phyloP scores from a whole-genome alignment of 2,113 vertebrate species.

The Pycnonotus jocosus region DNA sequence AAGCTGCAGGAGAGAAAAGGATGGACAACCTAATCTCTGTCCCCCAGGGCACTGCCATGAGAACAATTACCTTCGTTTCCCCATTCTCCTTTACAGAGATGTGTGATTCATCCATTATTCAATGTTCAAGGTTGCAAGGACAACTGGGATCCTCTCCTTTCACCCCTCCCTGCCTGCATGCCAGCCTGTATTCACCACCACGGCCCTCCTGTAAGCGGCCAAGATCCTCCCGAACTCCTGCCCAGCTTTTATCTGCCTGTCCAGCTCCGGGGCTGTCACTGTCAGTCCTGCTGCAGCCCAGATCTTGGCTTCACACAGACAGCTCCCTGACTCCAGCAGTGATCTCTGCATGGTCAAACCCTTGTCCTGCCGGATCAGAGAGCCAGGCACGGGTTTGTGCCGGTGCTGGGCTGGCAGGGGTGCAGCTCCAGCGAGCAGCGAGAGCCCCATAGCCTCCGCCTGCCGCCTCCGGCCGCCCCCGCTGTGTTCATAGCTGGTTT shows the following conservation, averaged over 20 bases:
- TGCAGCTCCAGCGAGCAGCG: background rate
- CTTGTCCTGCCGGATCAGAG: accelerated
- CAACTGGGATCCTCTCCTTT: background rate
- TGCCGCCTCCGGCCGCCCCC: background rate
- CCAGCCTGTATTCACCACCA: background rate
- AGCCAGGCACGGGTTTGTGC: accelerated
- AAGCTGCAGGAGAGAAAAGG: background rate
- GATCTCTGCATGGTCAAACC: background rate
- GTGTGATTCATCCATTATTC: slow-evolving; percentile 25
- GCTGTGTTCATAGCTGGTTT: background rate
- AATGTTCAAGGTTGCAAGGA: background rate
- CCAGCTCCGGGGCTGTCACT: background rate
- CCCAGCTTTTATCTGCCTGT: background rate
- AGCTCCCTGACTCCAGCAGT: background rate
- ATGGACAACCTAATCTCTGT: background rate
- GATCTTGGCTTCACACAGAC: background rate
- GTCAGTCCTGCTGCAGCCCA: background rate
- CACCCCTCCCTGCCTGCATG: background rate
- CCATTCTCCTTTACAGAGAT: background rate
- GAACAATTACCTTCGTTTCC: background rate
- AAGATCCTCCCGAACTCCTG: background rate
- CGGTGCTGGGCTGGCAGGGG: background rate
- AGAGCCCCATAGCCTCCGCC: background rate
- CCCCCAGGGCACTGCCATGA: background rate
- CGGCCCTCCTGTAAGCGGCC: background rate